phyloP scores from a whole-genome alignment of 92 coral and sea anemone genomes.

The Actinostola sp. region DNA sequence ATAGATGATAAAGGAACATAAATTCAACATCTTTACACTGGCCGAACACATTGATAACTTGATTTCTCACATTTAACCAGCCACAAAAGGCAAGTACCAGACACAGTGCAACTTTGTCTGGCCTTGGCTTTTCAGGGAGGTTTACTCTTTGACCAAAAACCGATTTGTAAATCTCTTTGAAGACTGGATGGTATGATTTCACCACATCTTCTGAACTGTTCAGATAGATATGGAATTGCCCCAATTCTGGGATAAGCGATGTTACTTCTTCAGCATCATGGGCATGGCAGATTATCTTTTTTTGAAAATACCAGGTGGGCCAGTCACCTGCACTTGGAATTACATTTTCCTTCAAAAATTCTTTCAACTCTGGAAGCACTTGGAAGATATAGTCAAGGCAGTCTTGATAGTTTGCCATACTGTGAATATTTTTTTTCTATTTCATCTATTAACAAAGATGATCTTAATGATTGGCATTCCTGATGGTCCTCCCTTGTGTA shows the following conservation, averaged over 20 bases:
- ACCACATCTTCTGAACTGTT: slow-evolving; percentile 54
- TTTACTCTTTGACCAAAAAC: slow-evolving; percentile 37
- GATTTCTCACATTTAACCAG: slow-evolving; percentile 42
- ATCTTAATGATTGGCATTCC: neutral
- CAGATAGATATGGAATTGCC: neutral
- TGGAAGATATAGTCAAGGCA: neutral
- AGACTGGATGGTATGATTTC: slow-evolving; percentile 40
- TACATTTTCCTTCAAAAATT: neutral
- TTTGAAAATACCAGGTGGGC: slow-evolving; percentile 1
- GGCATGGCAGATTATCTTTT: slow-evolving; percentile 4
- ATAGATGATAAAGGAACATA: slow-evolving; percentile 29
- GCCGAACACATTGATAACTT: slow-evolving; percentile 26
- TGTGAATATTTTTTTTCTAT: neutral
- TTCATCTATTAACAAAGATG: neutral
- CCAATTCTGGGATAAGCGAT: neutral
- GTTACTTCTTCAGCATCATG: neutral
- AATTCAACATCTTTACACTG: slow-evolving; percentile 45
- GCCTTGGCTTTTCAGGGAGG: slow-evolving; percentile 33
- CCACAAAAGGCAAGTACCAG: slow-evolving; percentile 58
- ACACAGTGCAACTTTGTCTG: slow-evolving; percentile 48
- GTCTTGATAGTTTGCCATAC: neutral
- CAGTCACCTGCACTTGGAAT: neutral
- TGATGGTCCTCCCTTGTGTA: neutral
- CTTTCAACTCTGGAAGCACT: neutral
- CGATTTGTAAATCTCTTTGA: slow-evolving; percentile 32